These are phyloP conservation scores for Tetropium fuscum DNA, from an alignment of 2,888 invertebrate species.

Conservation along the genomic window DNA sequence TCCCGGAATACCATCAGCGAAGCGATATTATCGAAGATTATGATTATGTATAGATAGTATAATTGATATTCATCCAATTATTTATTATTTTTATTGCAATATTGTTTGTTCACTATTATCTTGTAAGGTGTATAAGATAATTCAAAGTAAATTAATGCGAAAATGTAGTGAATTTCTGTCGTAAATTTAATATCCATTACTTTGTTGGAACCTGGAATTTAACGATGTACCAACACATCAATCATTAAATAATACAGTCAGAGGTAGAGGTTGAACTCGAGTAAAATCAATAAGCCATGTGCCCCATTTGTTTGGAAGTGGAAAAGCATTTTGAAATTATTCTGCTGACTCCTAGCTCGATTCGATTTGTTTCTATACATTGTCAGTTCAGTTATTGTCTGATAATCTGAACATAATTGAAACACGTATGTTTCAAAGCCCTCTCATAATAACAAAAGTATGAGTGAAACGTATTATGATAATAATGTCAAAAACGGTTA, in stretches of 20 bases:
- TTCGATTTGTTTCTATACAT: too few relatives aligned
- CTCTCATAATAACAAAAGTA: too few relatives aligned
- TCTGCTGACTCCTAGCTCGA: too few relatives aligned
- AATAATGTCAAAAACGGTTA: too few relatives aligned
- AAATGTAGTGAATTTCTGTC: conserved; percentile 17
- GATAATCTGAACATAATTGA: too few relatives aligned
- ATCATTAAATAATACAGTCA: conserved; percentile 22
- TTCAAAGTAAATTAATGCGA: background rate
- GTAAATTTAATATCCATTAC: conserved; percentile 22
- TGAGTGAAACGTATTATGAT: too few relatives aligned
- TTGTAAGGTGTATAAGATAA: background rate
- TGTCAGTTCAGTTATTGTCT: too few relatives aligned
- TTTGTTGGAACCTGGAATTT: conserved; percentile 2
- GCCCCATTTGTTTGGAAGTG: conserved; percentile 5
- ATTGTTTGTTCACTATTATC: background rate
- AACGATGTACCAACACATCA: conserved; percentile 23
- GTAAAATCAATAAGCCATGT: conserved; percentile 31
- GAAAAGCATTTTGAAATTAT: background rate
- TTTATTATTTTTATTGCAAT: conserved; percentile 10
- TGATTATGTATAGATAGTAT: background rate
- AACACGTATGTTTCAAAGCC: too few relatives aligned
- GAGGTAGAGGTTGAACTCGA: conserved; percentile 18
- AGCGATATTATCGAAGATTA: conserved; percentile 35
- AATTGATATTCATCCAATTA: background rate
- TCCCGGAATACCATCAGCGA: conserved; percentile 36